Evolutionary conservation across 2,797 vertebrate genomes (phyloP).

Genomic region (Anabacerthia variegaticeps): DNA sequence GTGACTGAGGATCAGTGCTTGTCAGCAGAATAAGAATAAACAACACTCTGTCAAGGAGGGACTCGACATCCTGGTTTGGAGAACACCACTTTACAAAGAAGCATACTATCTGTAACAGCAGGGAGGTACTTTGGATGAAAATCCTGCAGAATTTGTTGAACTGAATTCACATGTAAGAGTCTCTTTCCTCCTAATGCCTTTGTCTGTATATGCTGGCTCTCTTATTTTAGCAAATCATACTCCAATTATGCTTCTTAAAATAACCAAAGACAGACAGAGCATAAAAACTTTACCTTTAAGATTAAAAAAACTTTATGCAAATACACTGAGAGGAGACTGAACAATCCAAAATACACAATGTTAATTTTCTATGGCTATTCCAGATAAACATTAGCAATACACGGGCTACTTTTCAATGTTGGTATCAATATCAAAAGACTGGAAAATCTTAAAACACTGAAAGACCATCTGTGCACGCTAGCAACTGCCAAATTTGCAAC

Average conservation of each 20-base stretch:
- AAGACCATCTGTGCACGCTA: slow-evolving; percentile 64
- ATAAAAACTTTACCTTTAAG: slow-evolving; percentile 3
- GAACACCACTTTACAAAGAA: not conserved
- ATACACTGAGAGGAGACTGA: not conserved
- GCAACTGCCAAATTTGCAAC: slow-evolving; percentile 64
- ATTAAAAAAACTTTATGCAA: slow-evolving; percentile 7
- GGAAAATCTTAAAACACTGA: slow-evolving; percentile 66
- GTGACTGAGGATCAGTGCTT: not conserved
- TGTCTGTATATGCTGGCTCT: not conserved
- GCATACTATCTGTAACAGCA: not conserved
- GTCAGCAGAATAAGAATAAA: slow-evolving; percentile 7
- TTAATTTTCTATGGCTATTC: slow-evolving; percentile 52
- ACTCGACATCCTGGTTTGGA: not conserved
- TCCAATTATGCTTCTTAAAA: slow-evolving; percentile 15
- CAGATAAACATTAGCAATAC: slow-evolving; percentile 47
- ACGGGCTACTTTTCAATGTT: slow-evolving; percentile 50
- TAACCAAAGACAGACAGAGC: not conserved
- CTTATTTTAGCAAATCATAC: not conserved
- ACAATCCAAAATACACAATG: slow-evolving; percentile 21
- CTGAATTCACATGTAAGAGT: not conserved
- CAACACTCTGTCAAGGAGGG: not conserved
- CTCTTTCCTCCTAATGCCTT: not conserved
- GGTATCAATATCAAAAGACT: slow-evolving; percentile 75
- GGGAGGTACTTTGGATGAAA: not conserved
- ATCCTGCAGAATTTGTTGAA: not conserved